Conservation (phyloP, 2,113 vertebrate species). For the Leucosticte australis region DNA sequence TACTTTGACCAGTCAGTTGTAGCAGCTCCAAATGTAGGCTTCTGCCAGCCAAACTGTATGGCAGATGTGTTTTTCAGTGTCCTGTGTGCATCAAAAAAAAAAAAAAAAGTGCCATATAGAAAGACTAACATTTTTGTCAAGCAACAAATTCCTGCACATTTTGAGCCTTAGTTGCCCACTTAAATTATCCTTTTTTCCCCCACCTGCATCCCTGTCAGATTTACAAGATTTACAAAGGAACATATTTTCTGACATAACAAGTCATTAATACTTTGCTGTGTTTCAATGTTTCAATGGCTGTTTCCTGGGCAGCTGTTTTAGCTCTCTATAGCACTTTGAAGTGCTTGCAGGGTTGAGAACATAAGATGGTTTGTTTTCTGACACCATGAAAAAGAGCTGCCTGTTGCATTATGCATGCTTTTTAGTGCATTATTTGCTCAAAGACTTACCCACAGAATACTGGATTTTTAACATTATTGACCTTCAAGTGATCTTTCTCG, state of each 20-base stretch:
- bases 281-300: not conserved
- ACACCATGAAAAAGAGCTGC: not conserved
- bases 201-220: not conserved
- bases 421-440: not conserved
- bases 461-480: not conserved
- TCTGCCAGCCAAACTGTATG: not conserved
- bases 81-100: not conserved
- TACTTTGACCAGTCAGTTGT: not conserved
- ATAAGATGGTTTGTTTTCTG: not conserved
- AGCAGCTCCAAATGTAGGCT: not conserved
- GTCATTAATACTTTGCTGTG: not conserved
- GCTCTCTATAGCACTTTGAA: not conserved
- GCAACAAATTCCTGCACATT: not conserved
- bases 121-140: not conserved
- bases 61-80: not conserved
- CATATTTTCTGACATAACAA: not conserved
- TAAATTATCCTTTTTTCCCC: not conserved
- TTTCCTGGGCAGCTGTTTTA: not conserved
- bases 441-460: not conserved
- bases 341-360: not conserved
- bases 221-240: not conserved
- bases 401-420: not conserved
- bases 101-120: not conserved
- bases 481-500: not conserved
- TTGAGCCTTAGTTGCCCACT: not conserved